Conservation (phyloP, 2,113 vertebrate species). For the Spea multiplicata region DNA sequence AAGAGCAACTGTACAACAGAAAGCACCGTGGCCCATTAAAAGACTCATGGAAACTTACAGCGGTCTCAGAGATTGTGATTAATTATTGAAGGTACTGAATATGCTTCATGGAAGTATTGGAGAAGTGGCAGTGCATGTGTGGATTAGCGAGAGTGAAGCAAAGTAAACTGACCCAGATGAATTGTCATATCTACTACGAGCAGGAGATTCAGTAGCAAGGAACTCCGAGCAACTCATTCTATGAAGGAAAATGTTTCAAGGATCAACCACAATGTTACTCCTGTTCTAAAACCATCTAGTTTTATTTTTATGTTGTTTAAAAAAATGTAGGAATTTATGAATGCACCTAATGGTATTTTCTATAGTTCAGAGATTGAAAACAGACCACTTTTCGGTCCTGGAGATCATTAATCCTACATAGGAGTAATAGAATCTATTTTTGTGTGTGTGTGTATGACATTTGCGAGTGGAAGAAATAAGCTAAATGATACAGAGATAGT, state of each 20-base stretch:
- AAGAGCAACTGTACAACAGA: slow-evolving; percentile 78
- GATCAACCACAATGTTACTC: slow-evolving; percentile 6
- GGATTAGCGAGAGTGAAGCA: slow-evolving; percentile 2
- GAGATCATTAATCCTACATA: too few relatives aligned
- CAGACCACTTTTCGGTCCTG: too few relatives aligned
- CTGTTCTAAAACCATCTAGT: background rate
- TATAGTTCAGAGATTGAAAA: background rate
- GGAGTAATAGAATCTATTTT: too few relatives aligned
- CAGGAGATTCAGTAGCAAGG: background rate
- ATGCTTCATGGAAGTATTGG: slow-evolving; percentile 35
- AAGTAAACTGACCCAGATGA: background rate
- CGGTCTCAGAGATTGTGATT: slow-evolving; percentile 74
- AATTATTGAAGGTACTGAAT: slow-evolving; percentile 69
- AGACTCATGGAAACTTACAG: slow-evolving; percentile 73
- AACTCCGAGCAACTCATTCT: background rate
- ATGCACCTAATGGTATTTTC: background rate
- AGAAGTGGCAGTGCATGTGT: slow-evolving; percentile 7
- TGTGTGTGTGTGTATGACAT: too few relatives aligned
- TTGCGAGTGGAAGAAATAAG: too few relatives aligned
- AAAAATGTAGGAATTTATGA: slow-evolving; percentile 1
- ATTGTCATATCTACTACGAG: slow-evolving; percentile 17
- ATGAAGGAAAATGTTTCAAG: slow-evolving; percentile 9
- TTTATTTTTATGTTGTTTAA: slow-evolving; percentile 1
- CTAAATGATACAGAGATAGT: too few relatives aligned
- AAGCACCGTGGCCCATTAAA: slow-evolving; percentile 76